Percentiles rank a stretch among this genome's conserved stretches.
phyloP scores from a whole-genome alignment of 2,797 vertebrate genomes.

The Cyprinella venusta region DNA sequence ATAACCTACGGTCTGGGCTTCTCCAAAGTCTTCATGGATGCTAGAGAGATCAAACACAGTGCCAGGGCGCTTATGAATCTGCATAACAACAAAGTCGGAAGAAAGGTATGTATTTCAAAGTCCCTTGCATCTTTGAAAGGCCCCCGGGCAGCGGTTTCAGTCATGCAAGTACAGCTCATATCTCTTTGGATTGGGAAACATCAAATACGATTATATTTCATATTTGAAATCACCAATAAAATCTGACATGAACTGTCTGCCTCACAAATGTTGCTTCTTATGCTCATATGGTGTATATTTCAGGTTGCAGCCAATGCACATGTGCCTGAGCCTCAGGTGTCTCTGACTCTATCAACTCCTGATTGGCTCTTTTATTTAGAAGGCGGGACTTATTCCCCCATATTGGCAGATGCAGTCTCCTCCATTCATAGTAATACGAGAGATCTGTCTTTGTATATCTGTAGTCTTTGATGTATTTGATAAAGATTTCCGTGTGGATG shows the following conservation, averaged over 20 bases:
- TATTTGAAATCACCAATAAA: background rate
- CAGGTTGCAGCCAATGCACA: background rate
- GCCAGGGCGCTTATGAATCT: constrained; percentile 97
- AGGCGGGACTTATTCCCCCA: background rate
- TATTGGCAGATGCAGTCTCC: background rate
- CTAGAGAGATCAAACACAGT: constrained; percentile 95
- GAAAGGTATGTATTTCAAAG: constrained; percentile 85
- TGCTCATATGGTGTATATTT: background rate
- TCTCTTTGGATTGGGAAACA: background rate
- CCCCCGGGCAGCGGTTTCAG: background rate
- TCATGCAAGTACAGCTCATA: background rate
- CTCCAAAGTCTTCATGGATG: constrained; percentile 96
- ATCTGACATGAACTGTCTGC: background rate
- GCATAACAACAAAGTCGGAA: constrained; percentile 95
- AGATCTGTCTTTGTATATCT: background rate
- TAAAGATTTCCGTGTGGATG: background rate
- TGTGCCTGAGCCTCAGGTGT: background rate
- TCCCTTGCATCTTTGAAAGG: background rate
- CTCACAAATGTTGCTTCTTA: background rate
- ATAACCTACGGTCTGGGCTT: constrained; percentile 93
- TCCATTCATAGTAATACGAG: background rate
- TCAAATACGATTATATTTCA: background rate
- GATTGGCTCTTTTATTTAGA: background rate
- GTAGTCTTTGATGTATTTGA: background rate
- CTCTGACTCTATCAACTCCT: background rate